phyloP scores from a whole-genome alignment of 2,113 vertebrate genomes.

The Ceyx cyanopectus region DNA sequence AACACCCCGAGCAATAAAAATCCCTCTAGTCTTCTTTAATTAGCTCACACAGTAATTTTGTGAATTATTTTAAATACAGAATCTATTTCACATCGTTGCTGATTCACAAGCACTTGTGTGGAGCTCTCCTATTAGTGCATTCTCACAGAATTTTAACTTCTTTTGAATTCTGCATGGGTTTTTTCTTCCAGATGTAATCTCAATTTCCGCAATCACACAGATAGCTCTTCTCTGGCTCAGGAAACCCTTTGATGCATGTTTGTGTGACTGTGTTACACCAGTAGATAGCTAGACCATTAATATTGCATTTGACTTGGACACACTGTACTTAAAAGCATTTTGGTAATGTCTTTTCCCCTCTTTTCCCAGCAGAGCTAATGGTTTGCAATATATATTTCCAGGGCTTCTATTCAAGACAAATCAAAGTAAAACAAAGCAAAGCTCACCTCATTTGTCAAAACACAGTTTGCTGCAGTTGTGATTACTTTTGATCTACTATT shows the following conservation, averaged over 20 bases:
- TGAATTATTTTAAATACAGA: conserved; percentile 54
- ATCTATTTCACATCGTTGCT: conserved; percentile 8
- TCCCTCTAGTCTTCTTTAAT: conserved; percentile 57
- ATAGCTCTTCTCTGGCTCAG: background rate
- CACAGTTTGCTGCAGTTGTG: background rate
- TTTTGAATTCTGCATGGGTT: background rate
- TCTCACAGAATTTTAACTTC: background rate
- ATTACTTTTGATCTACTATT: background rate
- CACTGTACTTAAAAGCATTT: background rate
- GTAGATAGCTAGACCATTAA: background rate
- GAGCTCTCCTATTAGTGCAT: background rate
- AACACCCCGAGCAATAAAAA: conserved; percentile 36
- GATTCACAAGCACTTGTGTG: conserved; percentile 12
- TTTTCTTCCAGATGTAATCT: background rate
- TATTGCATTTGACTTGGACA: conserved; percentile 21
- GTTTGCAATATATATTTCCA: background rate
- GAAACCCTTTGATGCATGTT: conserved; percentile 33
- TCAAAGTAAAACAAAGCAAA: background rate
- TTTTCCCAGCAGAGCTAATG: background rate
- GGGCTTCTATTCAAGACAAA: background rate
- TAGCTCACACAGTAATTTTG: conserved; percentile 42
- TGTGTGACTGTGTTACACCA: background rate
- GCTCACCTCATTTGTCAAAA: background rate
- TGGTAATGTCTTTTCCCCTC: background rate
- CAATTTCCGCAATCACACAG: background rate